Percentiles rank a stretch among this genome's conserved stretches.
phyloP scores from a whole-genome alignment of 1,140 invertebrate genomes.

The Probaryconus sp. region DNA sequence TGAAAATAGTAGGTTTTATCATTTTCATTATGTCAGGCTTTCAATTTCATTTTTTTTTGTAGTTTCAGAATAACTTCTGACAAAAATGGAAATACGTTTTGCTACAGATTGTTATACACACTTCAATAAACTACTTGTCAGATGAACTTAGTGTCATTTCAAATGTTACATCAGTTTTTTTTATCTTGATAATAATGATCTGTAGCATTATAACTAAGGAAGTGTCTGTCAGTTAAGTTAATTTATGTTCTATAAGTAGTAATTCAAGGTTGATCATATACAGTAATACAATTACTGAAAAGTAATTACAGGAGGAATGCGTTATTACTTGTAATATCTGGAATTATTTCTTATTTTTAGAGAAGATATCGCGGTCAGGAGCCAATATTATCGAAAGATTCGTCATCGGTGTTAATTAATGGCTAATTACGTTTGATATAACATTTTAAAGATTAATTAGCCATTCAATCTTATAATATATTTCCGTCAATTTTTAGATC shows the following conservation, averaged over 20 bases:
- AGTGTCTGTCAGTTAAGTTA: constrained; percentile 46
- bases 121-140: constrained; percentile 48
- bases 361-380: background rate
- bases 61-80: too few species aligned
- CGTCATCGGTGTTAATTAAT: constrained; percentile 30
- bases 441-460: too few species aligned
- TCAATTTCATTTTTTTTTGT: too few species aligned
- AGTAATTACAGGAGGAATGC: constrained; percentile 51
- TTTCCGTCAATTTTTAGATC: too few species aligned
- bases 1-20: too few species aligned
- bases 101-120: too few species aligned
- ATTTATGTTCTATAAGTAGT: constrained; percentile 47
- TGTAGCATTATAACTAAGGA: constrained; percentile 46
- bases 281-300: constrained; percentile 31
- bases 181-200: constrained; percentile 6
- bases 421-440: too few species aligned
- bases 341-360: constrained; percentile 47
- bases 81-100: too few species aligned
- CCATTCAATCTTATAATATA: too few species aligned
- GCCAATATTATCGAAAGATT: constrained; percentile 29
- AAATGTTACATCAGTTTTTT: constrained; percentile 32
- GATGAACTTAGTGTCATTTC: constrained; percentile 30
- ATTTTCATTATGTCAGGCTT: too few species aligned
- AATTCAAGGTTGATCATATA: constrained; percentile 33
- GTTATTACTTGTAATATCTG: constrained; percentile 48